phyloP scores from a whole-genome alignment of 2,113 vertebrate genomes.

The Porphyrio hochstetteri region DNA sequence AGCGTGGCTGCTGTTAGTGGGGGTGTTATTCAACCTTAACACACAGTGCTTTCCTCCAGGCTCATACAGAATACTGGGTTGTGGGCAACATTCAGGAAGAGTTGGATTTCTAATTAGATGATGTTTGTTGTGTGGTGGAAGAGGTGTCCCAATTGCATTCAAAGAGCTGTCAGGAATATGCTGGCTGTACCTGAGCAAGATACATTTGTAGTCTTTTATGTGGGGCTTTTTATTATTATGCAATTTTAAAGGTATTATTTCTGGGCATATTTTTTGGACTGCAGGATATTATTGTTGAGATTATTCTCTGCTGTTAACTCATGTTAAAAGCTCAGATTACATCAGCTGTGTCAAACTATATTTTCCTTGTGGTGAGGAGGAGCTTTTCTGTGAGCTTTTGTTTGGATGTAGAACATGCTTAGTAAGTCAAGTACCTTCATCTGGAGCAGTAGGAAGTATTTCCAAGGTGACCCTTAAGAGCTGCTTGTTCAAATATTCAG shows the following conservation, averaged over 20 bases:
- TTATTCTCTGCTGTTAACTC: constrained; percentile 7
- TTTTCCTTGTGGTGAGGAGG: background rate
- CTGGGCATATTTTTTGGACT: background rate
- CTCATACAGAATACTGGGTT: background rate
- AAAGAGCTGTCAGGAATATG: background rate
- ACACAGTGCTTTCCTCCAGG: background rate
- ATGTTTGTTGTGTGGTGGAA: background rate
- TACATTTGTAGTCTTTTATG: background rate
- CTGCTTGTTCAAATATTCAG: background rate
- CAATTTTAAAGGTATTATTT: background rate
- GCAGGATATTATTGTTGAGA: background rate
- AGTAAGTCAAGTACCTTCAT: background rate
- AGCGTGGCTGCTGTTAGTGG: background rate
- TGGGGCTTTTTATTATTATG: background rate
- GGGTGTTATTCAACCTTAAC: background rate
- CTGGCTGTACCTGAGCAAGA: background rate
- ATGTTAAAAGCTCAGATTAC: background rate
- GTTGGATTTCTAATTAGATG: background rate
- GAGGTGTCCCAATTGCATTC: background rate
- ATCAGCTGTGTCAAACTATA: background rate
- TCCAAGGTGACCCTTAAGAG: background rate
- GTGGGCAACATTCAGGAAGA: background rate
- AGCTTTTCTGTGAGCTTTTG: background rate
- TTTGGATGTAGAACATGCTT: background rate
- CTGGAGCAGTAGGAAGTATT: background rate